A percentile compares a stretch with the other conserved stretches of the same genome.
Evolutionary conservation across 1,140 invertebrate species (phyloP).

Genomic region (Dolichoris vasculosae): DNA sequence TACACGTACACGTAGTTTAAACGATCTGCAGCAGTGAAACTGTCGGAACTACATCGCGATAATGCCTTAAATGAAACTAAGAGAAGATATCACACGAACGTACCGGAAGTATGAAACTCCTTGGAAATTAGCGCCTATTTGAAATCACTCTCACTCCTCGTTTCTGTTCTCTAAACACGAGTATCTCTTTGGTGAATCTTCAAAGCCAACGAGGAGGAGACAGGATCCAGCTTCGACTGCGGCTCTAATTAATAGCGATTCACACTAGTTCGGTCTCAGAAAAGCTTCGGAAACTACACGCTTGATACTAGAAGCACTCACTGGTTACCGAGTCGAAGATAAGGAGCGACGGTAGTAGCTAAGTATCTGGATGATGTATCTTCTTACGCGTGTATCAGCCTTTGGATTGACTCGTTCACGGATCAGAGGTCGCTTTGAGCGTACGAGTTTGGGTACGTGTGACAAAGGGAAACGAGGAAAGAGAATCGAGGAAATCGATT

Average conservation of each 20-base stretch:
- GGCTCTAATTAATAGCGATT: slow-evolving; percentile 37
- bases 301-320: neutral
- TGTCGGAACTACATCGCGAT: neutral
- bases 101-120: neutral
- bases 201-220: neutral
- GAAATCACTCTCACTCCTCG: neutral
- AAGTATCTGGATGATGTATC: neutral
- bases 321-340: neutral
- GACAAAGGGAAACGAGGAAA: too few relatives aligned
- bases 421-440: neutral
- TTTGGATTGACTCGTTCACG: neutral
- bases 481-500: neutral
- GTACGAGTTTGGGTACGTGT: neutral
- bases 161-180: neutral
- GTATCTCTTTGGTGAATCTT: neutral
- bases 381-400: neutral
- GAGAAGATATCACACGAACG: neutral
- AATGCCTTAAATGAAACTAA: slow-evolving; percentile 24
- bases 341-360: neutral
- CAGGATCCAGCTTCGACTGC: neutral
- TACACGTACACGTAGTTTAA: too few relatives aligned
- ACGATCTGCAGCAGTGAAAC: neutral
- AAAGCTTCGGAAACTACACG: neutral
- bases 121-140: slow-evolving; percentile 21
- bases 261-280: neutral